Evolutionary conservation across 2,888 invertebrate species (phyloP).

Genomic region (Corythucha ciliata): DNA sequence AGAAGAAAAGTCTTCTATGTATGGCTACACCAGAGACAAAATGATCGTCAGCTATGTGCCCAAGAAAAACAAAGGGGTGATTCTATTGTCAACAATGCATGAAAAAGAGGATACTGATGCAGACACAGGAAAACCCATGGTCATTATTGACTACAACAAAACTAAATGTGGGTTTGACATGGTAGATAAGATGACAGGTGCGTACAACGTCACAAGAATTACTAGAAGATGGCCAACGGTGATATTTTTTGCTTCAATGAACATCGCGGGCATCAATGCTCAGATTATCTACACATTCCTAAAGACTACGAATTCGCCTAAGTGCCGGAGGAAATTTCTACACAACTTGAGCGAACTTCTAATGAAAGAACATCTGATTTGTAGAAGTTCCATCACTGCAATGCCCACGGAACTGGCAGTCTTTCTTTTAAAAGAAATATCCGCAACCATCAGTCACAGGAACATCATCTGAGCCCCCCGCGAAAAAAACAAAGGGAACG

Average conservation of each 20-base stretch:
- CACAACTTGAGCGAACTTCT: too few species aligned
- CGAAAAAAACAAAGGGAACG: too few species aligned
- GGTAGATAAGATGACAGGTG: slow-evolving; percentile 16
- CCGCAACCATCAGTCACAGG: too few species aligned
- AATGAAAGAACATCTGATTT: too few species aligned
- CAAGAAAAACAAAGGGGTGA: slow-evolving; percentile 34
- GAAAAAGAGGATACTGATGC: slow-evolving; percentile 25
- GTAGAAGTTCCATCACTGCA: too few species aligned
- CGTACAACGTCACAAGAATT: slow-evolving; percentile 13
- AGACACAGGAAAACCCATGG: slow-evolving; percentile 26
- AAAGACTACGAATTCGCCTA: too few species aligned
- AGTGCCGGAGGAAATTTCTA: too few species aligned
- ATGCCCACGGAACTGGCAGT: too few species aligned
- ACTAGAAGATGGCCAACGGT: slow-evolving; percentile 17
- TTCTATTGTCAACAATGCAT: slow-evolving; percentile 31
- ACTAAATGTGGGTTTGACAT: slow-evolving; percentile 22
- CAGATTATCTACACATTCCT: too few species aligned
- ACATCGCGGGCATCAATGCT: too few species aligned
- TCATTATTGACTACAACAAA: slow-evolving; percentile 30
- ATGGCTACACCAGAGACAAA: slow-evolving; percentile 1
- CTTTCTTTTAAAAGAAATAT: too few species aligned
- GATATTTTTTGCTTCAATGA: slow-evolving; percentile 12
- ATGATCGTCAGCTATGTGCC: slow-evolving; percentile 35
- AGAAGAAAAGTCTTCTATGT: slow-evolving; percentile 12
- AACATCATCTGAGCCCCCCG: too few species aligned